Percentiles rank a stretch among this genome's conserved stretches.
Evolutionary conservation across 2,797 vertebrate species (phyloP).

Genomic region (Chrysocyon brachyurus): DNA sequence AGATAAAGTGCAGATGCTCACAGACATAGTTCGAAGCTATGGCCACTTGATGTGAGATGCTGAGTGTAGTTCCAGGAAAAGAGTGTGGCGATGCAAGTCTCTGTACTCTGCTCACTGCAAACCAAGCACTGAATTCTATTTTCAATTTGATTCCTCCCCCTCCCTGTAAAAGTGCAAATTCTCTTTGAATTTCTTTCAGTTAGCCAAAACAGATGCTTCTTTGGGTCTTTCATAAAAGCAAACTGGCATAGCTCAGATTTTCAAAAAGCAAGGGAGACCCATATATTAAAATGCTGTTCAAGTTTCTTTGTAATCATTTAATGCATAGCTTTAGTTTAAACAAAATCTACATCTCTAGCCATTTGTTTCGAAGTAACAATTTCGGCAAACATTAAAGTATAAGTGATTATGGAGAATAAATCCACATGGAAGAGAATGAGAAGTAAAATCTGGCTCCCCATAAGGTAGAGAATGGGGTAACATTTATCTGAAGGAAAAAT

Average conservation of each 20-base stretch:
- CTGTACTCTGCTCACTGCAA: background rate
- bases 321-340: background rate
- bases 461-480: background rate
- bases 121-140: background rate
- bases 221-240: background rate
- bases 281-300: background rate
- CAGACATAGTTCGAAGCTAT: background rate
- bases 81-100: background rate
- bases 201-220: background rate
- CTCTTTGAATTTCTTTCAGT: background rate
- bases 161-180: background rate
- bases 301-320: background rate
- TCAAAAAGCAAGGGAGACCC: background rate
- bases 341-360: background rate
- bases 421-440: background rate
- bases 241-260: background rate
- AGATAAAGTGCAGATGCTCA: background rate
- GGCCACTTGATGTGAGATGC: background rate
- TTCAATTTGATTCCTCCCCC: background rate
- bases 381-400: background rate
- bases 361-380: background rate
- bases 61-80: background rate
- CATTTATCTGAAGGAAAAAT: constrained; percentile 2
- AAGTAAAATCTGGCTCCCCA: background rate
- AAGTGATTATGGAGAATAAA: constrained; percentile 9